Base-by-base conservation (phyloP, 2,888 invertebrate genomes). In the Neocrepidodera transversa region DNA sequence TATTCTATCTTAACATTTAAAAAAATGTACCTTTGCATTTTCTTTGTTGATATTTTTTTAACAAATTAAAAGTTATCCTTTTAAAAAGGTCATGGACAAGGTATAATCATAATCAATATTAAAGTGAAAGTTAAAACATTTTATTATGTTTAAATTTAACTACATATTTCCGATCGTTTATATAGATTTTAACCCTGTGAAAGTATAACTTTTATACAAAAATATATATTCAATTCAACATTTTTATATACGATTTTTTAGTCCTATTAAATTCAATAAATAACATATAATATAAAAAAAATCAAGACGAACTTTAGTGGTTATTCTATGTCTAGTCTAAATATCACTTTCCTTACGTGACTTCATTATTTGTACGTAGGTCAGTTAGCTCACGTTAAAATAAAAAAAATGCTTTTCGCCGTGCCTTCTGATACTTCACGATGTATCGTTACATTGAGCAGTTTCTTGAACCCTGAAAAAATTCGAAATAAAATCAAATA, bases 91-190 rank as follows among this genome's bases (percentile, higher is more conserved):
- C 38, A 51, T 28, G 40, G 38, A 32, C 51, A 26, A 40, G 5
- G 14, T 10, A 14, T 20, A 14, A 40, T 16, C 14, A 14, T 20
- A 14, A 40, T 16, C 14, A 40, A n/a, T 40, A 20, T 42, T 42
- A 16, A 18, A 51, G 51, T 51, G 51, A 51, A 51, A 51, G 51
- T 51, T n/a, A 14, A 36, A 38, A 13, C 26, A 5, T 42, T 42
- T 42, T 14, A 40, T 20, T 42, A 10, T 14, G 6, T 42, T 20
- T 14, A 42, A 42, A 14, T 17, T 20, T 5, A 42, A 42, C 8
- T 11, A 42, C 20, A 42, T 20, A 13, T 32, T 32, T 10, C 10
- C 2, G 6, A 6, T 28, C 28, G n/a, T n/a, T n/a, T n/a, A n/a
- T n/a, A n/a, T n/a, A n/a, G n/a, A n/a, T n/a, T n/a, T n/a, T n/a